Evolutionary conservation across 2,888 invertebrate species (phyloP), one percentile per base, ranked within the genome.

Genomic region (Drosophila mercatorum): DNA sequence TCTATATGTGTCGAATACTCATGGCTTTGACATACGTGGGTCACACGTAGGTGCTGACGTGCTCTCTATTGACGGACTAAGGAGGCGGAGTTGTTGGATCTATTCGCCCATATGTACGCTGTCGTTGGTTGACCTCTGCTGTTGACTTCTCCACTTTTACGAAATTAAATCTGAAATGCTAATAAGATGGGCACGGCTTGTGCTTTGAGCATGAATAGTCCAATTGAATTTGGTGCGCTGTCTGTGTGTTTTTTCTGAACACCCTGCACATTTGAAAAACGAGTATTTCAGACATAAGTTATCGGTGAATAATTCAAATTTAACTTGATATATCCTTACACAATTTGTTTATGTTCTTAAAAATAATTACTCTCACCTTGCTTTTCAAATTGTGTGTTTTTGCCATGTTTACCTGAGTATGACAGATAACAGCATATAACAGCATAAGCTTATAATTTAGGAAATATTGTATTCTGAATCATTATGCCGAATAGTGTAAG

Each of bases 151-250:
- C 72, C 68, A 80, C 83, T 81, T 79, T 81, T 74, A 72, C 69
- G 58, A 88, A 84, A 88, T 84, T 81, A 81, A 89, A 84, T 89
- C 88, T 75, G 85, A 85, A 87, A 84, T 88, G 85, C 90, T 84
- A 81, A 84, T 88, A 77, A 70, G 63, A 63, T 68, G 70, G 66
- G 60, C 72, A 68, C 46, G 65, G 64, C 53, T 57, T 73, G 68
- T 68, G 56, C 52, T 74, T 72, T 66, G 64, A 56, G 78, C 84
- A 72, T 70, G 68, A 89, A 77, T 81, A 72, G 58, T 38, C 67
- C 59, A 79, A 89, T 84, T 89, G 56, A 65, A 75, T 67, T 64
- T 51, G 36, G 31, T n/a, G 51, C 38, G 47, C 34, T 36, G 41
- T 47, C 43, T 53, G 17, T 26, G 26, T 28, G 2, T 22, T 26